Conservation (phyloP, 1,140 invertebrate genomes). For the Onthophagus taurus region DNA sequence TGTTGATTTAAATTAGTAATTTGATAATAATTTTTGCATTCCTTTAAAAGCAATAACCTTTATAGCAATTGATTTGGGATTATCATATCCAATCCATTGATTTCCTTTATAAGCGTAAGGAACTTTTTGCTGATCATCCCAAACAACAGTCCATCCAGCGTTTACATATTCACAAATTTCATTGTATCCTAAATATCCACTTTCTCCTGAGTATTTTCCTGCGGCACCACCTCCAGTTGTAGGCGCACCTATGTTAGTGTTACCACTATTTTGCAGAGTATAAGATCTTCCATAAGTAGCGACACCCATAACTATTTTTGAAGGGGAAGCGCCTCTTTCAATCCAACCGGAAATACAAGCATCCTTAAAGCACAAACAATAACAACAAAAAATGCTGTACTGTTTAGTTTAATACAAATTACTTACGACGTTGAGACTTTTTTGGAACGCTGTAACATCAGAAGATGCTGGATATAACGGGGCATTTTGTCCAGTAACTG, state of each 20-base stretch:
- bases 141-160: slow-evolving; percentile 41
- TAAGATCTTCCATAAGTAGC: slow-evolving; percentile 58
- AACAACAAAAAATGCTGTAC: background rate
- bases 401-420: background rate
- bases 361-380: slow-evolving; percentile 20
- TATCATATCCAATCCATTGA: slow-evolving; percentile 72
- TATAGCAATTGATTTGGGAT: slow-evolving; percentile 42
- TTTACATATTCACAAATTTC: slow-evolving; percentile 43
- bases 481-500: slow-evolving; percentile 5
- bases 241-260: slow-evolving; percentile 43
- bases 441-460: slow-evolving; percentile 28
- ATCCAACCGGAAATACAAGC: slow-evolving; percentile 33
- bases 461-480: background rate
- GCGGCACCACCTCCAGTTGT: slow-evolving; percentile 44
- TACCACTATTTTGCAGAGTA: slow-evolving; percentile 40
- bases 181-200: slow-evolving; percentile 67
- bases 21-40: background rate
- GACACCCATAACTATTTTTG: slow-evolving; percentile 57
- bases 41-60: slow-evolving; percentile 36
- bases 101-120: slow-evolving; percentile 53
- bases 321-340: slow-evolving; percentile 37
- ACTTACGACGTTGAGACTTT: slow-evolving; percentile 9
- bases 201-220: slow-evolving; percentile 60
- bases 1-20: background rate
- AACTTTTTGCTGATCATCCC: slow-evolving; percentile 45